Conservation (phyloP, 2,113 vertebrate genomes). For the Aspiorhynchus laticeps region DNA sequence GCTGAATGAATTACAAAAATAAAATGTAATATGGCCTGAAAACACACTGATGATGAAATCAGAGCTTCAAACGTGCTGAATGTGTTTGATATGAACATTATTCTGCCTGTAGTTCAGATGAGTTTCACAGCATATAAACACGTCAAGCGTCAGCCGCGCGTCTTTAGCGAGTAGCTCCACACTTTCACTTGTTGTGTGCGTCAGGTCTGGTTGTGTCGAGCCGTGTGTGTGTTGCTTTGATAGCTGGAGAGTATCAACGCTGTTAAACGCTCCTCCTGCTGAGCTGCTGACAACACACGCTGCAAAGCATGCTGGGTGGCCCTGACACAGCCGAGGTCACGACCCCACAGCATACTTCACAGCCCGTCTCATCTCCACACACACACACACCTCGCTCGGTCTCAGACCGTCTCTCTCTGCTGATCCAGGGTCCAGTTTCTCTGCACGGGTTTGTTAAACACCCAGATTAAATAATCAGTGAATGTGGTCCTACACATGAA, state of each 20-base stretch:
- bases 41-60: no score
- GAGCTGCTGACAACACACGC: slow-evolving; percentile 66
- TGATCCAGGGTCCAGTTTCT: slow-evolving; percentile 73
- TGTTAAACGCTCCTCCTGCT: slow-evolving; percentile 77
- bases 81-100: background rate
- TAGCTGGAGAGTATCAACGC: slow-evolving; percentile 84
- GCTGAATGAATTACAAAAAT: no score
- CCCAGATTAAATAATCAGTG: slow-evolving; percentile 77
- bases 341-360: slow-evolving; percentile 71
- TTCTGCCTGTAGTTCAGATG: no score
- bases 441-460: slow-evolving; percentile 71
- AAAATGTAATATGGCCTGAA: no score
- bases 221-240: slow-evolving; percentile 74
- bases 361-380: slow-evolving; percentile 52
- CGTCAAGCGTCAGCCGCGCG: background rate
- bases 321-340: slow-evolving; percentile 75
- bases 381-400: background rate
- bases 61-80: background rate
- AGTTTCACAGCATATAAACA: no score
- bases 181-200: background rate
- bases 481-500: slow-evolving; percentile 24
- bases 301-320: slow-evolving; percentile 76
- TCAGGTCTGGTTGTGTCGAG: background rate
- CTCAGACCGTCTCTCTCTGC: background rate
- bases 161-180: background rate